Base-by-base conservation (phyloP, 2,797 vertebrate genomes). In the Melanotaenia maccullochi region DNA sequence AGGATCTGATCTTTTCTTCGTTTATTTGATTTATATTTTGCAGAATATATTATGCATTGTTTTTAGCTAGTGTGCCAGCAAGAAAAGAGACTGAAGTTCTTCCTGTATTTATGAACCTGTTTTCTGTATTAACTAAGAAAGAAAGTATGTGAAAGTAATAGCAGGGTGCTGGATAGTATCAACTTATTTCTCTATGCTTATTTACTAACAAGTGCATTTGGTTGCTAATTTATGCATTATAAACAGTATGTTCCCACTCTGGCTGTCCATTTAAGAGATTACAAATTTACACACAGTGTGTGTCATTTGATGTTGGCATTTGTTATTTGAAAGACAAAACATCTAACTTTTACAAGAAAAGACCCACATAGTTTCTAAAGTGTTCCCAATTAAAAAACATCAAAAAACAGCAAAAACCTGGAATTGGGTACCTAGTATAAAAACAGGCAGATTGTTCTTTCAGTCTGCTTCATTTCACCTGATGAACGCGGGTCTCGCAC, bases 251-350 rank as follows among this genome's bases (percentile, higher is more conserved):
- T 4, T 20, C 38, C 33, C 20, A 64, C 32, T 63, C 33, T n/a
- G 38, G 52, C 67, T 65, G 51, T 9, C 12, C 61, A 30, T 69
- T 61, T 75, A 51, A 71, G 20, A 82, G 68, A 61, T 73, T 13
- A 62, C 13, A 68, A 30, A 64, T 67, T 79, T 72, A 42, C 51
- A 59, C 32, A 22, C 25, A 52, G 22, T 71, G 55, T 33, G 22
- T 78, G 51, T 78, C 73, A 13, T 71, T 71, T 76, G 60, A 76
- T 82, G 65, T 89, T 84, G 85, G 84, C 90, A 91, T 89, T 79
- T 64, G 61, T 87, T 72, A 82, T 76, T 84, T 75, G 9, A 84
- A 82, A 86, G 56, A 83, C 30, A 85, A 80, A 83, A 85, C 25
- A 85, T 83, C 76, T 60, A 73, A 69, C 32, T 79, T 60, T 73